Percentiles rank a stretch among this genome's conserved stretches.
Evolutionary conservation across 1,140 invertebrate genomes (phyloP).

Genomic region (Branchinecta lynchi): DNA sequence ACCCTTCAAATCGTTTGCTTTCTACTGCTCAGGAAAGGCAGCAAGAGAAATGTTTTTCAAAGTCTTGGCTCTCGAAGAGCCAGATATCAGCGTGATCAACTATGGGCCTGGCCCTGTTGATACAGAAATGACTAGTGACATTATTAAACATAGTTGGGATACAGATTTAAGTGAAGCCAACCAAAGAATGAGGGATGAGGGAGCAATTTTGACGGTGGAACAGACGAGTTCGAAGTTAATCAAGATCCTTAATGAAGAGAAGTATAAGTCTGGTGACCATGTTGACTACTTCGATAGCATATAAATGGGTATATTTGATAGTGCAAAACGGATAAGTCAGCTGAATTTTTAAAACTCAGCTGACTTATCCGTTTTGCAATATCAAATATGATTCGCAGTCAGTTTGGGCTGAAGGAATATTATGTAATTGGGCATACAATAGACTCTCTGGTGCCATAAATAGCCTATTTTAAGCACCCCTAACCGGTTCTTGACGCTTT

Average conservation of each 20-base stretch:
- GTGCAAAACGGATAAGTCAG: no score
- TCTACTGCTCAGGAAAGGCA: slow-evolving; percentile 76
- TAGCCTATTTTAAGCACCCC: no score
- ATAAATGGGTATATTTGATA: no score
- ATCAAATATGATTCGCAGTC: no score
- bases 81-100: slow-evolving; percentile 57
- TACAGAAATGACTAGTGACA: slow-evolving; percentile 68
- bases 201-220: slow-evolving; percentile 52
- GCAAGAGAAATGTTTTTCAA: slow-evolving; percentile 82
- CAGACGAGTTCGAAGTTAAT: slow-evolving; percentile 59
- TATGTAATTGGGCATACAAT: no score
- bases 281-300: slow-evolving; percentile 70
- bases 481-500: no score
- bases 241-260: slow-evolving; percentile 47
- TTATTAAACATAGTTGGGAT: slow-evolving; percentile 43
- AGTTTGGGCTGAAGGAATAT: no score
- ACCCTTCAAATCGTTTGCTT: slow-evolving; percentile 53
- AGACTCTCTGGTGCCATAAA: no score
- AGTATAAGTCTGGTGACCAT: slow-evolving; percentile 63
- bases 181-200: slow-evolving; percentile 37
- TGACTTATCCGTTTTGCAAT: no score
- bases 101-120: slow-evolving; percentile 87
- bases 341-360: no score
- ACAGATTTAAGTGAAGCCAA: slow-evolving; percentile 44
- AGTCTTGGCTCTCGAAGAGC: slow-evolving; percentile 64